Conservation (phyloP, 2,888 invertebrate species). For the Bombylius discolor region DNA sequence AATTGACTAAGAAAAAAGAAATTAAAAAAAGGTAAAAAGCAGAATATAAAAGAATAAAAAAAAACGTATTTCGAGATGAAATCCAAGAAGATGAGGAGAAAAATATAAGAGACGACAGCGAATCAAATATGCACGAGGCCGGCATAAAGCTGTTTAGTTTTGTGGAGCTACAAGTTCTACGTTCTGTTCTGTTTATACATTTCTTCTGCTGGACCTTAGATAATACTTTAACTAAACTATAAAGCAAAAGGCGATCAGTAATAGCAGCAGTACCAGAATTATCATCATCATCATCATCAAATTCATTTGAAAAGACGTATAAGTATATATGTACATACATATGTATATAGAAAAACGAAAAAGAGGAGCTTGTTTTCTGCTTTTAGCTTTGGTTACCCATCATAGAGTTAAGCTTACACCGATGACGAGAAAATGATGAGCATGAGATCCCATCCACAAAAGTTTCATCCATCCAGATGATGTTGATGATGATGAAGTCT, state of each 20-base stretch:
- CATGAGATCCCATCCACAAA: not conserved
- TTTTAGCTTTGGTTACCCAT: conserved; percentile 1
- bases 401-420: conserved; percentile 2
- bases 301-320: too few relatives aligned
- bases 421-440: conserved; percentile 9
- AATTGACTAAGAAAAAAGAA: not conserved
- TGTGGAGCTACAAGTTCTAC: not conserved
- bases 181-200: too few relatives aligned
- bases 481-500: not conserved
- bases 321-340: not conserved
- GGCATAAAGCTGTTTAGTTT: conserved; percentile 2
- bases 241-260: too few relatives aligned
- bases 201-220: too few relatives aligned
- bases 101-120: conserved; percentile 7
- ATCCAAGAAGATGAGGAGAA: conserved; percentile 7
- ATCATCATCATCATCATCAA: too few relatives aligned
- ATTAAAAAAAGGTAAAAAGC: not conserved
- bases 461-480: not conserved
- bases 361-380: not conserved
- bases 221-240: too few relatives aligned
- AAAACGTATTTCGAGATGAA: conserved; percentile 7
- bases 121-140: conserved; percentile 9
- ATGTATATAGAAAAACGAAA: not conserved
- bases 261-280: too few relatives aligned
- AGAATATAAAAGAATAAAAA: conserved; percentile 1